Evolutionary conservation across 2,113 vertebrate genomes (phyloP).

Genomic region (Mormyrus iriodes): DNA sequence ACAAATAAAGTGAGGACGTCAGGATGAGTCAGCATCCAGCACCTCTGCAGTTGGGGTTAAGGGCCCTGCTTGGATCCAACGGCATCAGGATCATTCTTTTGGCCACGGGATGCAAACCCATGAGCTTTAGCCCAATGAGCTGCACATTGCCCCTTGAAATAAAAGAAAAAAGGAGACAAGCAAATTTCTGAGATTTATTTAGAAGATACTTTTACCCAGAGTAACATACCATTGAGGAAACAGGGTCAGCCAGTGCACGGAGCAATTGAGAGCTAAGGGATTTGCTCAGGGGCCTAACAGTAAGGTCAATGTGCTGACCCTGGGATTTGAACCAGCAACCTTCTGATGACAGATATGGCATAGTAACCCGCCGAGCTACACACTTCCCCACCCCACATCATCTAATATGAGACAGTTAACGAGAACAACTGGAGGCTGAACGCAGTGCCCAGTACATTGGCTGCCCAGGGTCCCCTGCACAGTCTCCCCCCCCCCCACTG

Average conservation of each 20-base stretch:
- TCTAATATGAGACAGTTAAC: background rate
- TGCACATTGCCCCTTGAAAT: background rate
- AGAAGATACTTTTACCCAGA: background rate
- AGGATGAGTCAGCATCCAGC: background rate
- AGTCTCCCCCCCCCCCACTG: background rate
- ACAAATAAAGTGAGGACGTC: background rate
- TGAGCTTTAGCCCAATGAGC: background rate
- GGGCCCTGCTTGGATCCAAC: background rate
- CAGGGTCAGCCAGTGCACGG: background rate
- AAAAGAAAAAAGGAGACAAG: background rate
- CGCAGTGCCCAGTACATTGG: too few species aligned
- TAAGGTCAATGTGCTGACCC: background rate
- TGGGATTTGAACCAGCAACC: background rate
- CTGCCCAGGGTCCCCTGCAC: background rate
- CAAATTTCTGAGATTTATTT: background rate
- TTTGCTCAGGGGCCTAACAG: background rate
- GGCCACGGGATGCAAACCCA: background rate
- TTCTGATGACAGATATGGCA: background rate
- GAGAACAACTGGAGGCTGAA: background rate
- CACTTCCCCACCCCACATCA: background rate
- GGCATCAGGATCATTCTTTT: background rate
- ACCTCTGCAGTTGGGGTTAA: background rate
- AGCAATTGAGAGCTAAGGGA: background rate
- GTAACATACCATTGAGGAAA: background rate
- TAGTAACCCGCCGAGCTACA: background rate